These are phyloP conservation scores for Callocephalon fimbriatum DNA, from an alignment of 2,113 vertebrate genomes.

Conservation along the genomic window DNA sequence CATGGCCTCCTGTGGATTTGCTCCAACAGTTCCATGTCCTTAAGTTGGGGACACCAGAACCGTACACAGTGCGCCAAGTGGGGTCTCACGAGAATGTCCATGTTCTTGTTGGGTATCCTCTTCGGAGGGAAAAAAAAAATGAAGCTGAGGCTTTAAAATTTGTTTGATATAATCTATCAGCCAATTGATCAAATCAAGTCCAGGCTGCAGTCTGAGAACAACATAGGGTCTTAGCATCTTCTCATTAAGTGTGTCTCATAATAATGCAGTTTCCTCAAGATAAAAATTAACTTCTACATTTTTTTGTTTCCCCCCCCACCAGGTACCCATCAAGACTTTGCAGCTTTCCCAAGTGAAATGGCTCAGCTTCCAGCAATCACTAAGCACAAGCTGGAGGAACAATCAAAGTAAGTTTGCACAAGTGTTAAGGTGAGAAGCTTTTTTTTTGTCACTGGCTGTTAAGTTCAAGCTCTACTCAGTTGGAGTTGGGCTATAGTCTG, in stretches of 20 bases:
- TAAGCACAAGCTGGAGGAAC: constrained; percentile 87
- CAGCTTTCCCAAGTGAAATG: constrained; percentile 81
- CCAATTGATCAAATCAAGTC: not conserved
- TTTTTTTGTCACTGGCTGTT: not conserved
- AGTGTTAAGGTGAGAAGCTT: not conserved
- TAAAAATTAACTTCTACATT: not conserved
- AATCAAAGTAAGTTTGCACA: constrained; percentile 82
- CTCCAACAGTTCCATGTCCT: not conserved
- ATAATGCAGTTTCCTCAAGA: not conserved
- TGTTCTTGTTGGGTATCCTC: not conserved
- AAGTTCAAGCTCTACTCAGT: not conserved
- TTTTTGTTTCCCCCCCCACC: constrained; percentile 1
- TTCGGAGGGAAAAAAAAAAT: not conserved
- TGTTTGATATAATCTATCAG: not conserved
- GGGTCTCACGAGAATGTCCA: not conserved
- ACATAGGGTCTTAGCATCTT: not conserved
- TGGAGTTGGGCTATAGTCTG: not conserved
- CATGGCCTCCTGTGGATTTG: not conserved
- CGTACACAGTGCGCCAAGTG: not conserved
- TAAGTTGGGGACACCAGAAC: not conserved
- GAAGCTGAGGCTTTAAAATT: not conserved
- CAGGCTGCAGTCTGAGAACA: not conserved
- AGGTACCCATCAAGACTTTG: constrained; percentile 55
- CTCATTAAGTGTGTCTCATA: not conserved
- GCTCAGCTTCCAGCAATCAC: constrained; percentile 88